Percentiles rank a stretch among this genome's conserved stretches.
Conservation (phyloP, 1,140 invertebrate species). For the Macrosteles quadrilineatus region DNA sequence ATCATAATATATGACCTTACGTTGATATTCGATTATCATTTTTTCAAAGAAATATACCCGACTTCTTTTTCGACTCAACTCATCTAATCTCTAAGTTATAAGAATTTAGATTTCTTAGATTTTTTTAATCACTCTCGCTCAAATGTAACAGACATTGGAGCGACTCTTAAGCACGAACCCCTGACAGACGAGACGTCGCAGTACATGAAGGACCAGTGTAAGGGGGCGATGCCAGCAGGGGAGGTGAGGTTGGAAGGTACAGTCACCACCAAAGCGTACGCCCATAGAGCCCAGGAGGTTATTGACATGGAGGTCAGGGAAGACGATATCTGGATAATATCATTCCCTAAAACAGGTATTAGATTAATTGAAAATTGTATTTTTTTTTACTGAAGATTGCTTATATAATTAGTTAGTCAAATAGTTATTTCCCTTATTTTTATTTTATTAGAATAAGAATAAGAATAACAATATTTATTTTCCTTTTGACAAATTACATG, state of each 20-base stretch:
- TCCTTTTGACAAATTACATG: no score
- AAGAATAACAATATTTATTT: background rate
- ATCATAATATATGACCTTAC: no score
- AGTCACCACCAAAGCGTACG: background rate
- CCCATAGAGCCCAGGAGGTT: background rate
- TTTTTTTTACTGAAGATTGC: background rate
- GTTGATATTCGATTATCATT: no score
- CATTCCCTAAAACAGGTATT: background rate
- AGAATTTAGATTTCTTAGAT: no score
- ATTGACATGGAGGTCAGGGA: background rate
- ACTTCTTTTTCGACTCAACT: no score
- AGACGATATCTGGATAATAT: background rate
- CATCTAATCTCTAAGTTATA: no score
- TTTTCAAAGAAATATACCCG: no score
- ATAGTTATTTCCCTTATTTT: background rate
- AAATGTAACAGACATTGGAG: no score
- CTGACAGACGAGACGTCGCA: background rate
- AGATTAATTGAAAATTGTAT: background rate
- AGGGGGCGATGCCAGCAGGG: background rate
- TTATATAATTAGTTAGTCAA: background rate
- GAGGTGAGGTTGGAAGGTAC: background rate
- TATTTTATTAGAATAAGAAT: background rate
- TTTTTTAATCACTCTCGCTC: no score
- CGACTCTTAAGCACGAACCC: background rate
- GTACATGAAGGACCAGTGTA: background rate